A percentile compares a stretch with the other conserved stretches of the same genome.
Conservation (phyloP, 2,113 vertebrate species). For the Cebidichthys violaceus region DNA sequence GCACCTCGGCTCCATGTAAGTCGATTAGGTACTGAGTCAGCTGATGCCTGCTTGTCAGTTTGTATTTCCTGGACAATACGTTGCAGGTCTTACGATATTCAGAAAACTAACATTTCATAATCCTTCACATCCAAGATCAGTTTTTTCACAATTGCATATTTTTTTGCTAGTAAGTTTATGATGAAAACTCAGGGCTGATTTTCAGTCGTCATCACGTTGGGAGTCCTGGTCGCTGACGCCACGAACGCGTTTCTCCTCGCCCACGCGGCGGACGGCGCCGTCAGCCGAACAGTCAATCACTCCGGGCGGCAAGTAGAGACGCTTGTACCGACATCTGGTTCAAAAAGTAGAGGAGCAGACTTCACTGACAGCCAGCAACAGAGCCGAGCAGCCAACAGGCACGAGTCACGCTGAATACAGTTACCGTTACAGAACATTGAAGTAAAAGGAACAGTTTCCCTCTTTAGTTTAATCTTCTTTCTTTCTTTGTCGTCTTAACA, state of each 20-base stretch:
- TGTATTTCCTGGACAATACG: background rate
- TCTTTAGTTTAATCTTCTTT: slow-evolving; percentile 1
- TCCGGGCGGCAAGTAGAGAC: background rate
- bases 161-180: background rate
- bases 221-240: background rate
- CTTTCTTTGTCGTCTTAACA: background rate
- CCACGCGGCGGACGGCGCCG: background rate
- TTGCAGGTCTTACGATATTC: background rate
- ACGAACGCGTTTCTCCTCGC: background rate
- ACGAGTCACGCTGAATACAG: background rate
- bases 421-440: background rate
- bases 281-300: background rate
- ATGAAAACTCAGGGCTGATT: background rate
- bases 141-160: slow-evolving; percentile 5
- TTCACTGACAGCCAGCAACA: background rate
- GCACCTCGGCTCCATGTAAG: background rate
- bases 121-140: background rate
- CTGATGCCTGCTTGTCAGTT: slow-evolving; percentile 5
- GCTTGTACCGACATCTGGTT: background rate
- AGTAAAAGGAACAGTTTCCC: background rate
- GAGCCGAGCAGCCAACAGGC: background rate
- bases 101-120: background rate
- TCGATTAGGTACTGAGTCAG: slow-evolving; percentile 4
- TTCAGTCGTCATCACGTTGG: too few species aligned
- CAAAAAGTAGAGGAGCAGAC: background rate